Evolutionary conservation across 2,888 invertebrate species (phyloP), one percentile per base, ranked within the genome.

Genomic region (Podotricha telesiphe): DNA sequence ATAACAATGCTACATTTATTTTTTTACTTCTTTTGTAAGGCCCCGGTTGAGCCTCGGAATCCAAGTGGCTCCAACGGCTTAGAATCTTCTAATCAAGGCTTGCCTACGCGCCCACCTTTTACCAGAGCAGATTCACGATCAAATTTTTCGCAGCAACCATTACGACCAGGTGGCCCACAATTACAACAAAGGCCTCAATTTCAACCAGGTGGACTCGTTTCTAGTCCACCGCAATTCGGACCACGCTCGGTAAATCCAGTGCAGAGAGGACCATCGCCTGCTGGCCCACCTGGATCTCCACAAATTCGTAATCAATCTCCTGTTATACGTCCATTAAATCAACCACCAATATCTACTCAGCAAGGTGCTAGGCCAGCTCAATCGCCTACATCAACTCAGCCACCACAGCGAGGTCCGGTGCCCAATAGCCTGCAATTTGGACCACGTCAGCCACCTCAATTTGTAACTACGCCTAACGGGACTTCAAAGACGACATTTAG

Each of bases 391-490:
- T 75, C 82, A 58, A 74, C 79, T 19, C 89, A 86, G 70, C 83
- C 83, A 48, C 82, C 82, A 19, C 89, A 87, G 76, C 86, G 94
- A 76, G 88, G 89, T 75, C 88, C 88, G 73, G 89, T 90, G 63
- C 94, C 94, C 48, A 91, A 86, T 73, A 91, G 87, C 75, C 80
- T 93, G 48, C 92, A 92, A 78, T 92, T 92, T 73, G 94, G 92
- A 64, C 94, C 94, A 10, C 86, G 94, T 75, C 93, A 92, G 73
- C 89, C 88, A 15, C 84, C 83, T 7, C 85, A 85, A 68, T 79
- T 85, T 68, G 83, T 80, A 15, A 82, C 82, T 1, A 92, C 91
- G 69, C 92, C 93, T 7, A 88, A 86, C 87, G 89, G 86, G 15
- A 75, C 80, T 73, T 63, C 80, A 63, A 89, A 83, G 80, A 78